Evolutionary conservation across 2,797 vertebrate genomes (phyloP).

Genomic region (Sardinella longiceps): DNA sequence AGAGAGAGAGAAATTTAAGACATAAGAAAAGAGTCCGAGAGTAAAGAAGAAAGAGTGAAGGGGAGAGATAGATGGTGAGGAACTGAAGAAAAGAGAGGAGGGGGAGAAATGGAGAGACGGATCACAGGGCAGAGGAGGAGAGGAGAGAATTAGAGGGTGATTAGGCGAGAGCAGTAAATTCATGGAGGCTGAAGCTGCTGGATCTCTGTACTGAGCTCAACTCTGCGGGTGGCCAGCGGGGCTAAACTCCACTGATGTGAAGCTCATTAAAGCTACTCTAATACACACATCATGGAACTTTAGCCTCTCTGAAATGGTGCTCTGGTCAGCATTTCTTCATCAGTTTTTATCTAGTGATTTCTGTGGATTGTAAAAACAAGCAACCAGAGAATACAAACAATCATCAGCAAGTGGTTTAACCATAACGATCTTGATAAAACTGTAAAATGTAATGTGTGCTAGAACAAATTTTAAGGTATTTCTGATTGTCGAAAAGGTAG

Average conservation of each 20-base stretch:
- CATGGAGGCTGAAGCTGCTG: neutral
- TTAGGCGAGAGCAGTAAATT: neutral
- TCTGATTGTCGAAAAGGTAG: too few relatives aligned
- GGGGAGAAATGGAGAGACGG: neutral
- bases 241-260: neutral
- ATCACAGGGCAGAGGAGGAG: neutral
- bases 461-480: too few relatives aligned
- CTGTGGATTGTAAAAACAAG: neutral
- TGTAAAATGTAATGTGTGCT: too few relatives aligned
- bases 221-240: neutral
- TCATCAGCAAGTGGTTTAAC: neutral
- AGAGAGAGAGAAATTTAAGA: neutral
- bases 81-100: neutral
- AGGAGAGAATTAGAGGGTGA: neutral
- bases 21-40: neutral
- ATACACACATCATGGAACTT: neutral
- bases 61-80: neutral
- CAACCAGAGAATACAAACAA: neutral
- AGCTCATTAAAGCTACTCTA: neutral
- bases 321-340: neutral
- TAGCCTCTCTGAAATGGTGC: neutral
- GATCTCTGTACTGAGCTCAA: neutral
- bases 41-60: neutral
- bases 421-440: neutral
- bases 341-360: neutral